Evolutionary conservation across 2,113 vertebrate species (phyloP).

Genomic region (Caretta caretta): DNA sequence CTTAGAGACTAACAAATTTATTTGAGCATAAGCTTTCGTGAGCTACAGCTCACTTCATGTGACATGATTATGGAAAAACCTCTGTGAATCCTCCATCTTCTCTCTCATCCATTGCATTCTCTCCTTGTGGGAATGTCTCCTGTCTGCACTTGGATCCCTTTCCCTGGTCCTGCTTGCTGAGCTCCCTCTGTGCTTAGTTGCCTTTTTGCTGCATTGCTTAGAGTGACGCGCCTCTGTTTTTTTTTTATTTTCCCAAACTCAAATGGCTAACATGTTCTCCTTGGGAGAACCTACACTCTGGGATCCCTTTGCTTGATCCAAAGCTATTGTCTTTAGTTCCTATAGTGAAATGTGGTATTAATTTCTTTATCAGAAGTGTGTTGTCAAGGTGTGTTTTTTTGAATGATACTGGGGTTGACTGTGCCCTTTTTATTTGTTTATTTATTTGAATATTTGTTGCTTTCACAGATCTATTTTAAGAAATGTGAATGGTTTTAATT

Average conservation of each 20-base stretch:
- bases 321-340: not conserved
- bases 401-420: not conserved
- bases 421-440: not conserved
- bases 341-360: too few species aligned
- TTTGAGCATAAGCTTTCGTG: too few species aligned
- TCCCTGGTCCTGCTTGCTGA: not conserved
- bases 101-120: not conserved
- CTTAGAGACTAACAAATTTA: too few species aligned
- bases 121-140: not conserved
- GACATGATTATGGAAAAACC: not conserved
- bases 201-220: conserved; percentile 52
- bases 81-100: not conserved
- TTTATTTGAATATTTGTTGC: not conserved
- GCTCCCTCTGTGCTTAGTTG: conserved; percentile 5
- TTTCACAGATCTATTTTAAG: conserved; percentile 12
- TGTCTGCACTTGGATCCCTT: not conserved
- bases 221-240: not conserved
- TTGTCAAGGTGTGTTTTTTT: not conserved
- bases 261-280: not conserved
- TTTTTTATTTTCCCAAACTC: conserved; percentile 17
- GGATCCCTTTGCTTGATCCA: not conserved
- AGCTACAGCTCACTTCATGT: too few species aligned
- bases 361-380: too few species aligned
- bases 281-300: not conserved
- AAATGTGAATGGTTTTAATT: conserved; percentile 29